phyloP scores from a whole-genome alignment of 2,888 invertebrate species.

The Brachypalpus laphriformis region DNA sequence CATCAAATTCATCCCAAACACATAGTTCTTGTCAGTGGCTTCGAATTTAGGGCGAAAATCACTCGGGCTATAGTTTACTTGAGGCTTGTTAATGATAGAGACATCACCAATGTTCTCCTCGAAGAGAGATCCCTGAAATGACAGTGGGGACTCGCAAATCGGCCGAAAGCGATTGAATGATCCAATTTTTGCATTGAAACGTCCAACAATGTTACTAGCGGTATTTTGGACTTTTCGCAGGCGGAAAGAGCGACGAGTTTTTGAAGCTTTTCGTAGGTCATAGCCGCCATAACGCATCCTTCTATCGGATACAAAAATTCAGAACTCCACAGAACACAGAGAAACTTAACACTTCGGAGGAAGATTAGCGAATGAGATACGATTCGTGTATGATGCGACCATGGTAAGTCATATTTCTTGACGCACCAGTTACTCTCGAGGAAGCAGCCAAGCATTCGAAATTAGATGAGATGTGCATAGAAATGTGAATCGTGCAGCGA shows the following conservation, averaged over 20 bases:
- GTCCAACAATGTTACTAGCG: conserved; percentile 80
- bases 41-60: conserved; percentile 79
- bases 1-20: conserved; percentile 80
- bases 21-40: conserved; percentile 76
- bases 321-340: conserved; percentile 27
- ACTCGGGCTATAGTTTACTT: conserved; percentile 76
- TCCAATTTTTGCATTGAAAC: conserved; percentile 79
- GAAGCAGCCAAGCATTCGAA: conserved; percentile 58
- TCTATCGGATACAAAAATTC: conserved; percentile 2
- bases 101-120: conserved; percentile 74
- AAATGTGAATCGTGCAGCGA: conserved; percentile 21
- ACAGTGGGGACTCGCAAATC: conserved; percentile 80
- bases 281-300: conserved; percentile 82
- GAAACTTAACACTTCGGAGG: conserved; percentile 42
- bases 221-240: conserved; percentile 80
- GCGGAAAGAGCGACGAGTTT: conserved; percentile 79
- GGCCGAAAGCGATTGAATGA: conserved; percentile 76
- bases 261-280: conserved; percentile 81
- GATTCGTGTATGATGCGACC: conserved; percentile 42
- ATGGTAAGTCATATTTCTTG: conserved; percentile 62
- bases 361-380: conserved; percentile 61
- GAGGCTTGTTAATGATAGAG: not conserved
- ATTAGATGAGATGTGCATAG: conserved; percentile 32
- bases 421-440: conserved; percentile 58
- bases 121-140: conserved; percentile 81